These are phyloP conservation scores for Phrixothrix hirtus DNA, from an alignment of 2,888 invertebrate species.

Conservation along the genomic window DNA sequence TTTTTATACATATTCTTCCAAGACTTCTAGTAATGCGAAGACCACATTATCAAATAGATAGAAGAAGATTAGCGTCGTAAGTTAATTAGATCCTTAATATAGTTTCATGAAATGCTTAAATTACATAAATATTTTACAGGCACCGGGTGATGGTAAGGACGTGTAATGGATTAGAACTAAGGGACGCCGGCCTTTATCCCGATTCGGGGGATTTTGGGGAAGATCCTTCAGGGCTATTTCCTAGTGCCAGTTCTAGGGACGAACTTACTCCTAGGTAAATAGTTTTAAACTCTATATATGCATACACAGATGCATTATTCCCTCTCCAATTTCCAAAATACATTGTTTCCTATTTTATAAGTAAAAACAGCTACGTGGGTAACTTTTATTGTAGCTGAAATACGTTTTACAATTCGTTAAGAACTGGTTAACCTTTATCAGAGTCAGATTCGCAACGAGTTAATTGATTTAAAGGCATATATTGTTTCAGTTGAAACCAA, in stretches of 20 bases:
- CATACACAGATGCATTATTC: not conserved
- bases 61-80: conserved; percentile 57
- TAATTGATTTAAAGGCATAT: too few species aligned
- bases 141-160: conserved; percentile 73
- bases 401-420: too few species aligned
- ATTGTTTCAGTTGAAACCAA: too few species aligned
- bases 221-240: conserved; percentile 60
- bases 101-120: too few species aligned
- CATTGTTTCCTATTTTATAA: not conserved
- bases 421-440: too few species aligned
- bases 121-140: conserved; percentile 30
- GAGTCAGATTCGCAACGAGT: too few species aligned
- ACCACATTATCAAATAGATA: conserved; percentile 68
- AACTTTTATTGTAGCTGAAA: too few species aligned
- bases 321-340: not conserved
- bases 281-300: not conserved
- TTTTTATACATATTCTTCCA: conserved; percentile 96
- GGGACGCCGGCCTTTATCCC: conserved; percentile 58
- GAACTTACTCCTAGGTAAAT: conserved; percentile 61
- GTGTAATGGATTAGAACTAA: conserved; percentile 75
- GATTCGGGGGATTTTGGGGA: conserved; percentile 49
- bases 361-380: too few species aligned
- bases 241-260: conserved; percentile 61
- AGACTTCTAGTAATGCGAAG: conserved; percentile 91
- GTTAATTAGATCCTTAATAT: too few species aligned